Evolutionary conservation across 2,113 vertebrate genomes (phyloP).

Genomic region (Passer domesticus): DNA sequence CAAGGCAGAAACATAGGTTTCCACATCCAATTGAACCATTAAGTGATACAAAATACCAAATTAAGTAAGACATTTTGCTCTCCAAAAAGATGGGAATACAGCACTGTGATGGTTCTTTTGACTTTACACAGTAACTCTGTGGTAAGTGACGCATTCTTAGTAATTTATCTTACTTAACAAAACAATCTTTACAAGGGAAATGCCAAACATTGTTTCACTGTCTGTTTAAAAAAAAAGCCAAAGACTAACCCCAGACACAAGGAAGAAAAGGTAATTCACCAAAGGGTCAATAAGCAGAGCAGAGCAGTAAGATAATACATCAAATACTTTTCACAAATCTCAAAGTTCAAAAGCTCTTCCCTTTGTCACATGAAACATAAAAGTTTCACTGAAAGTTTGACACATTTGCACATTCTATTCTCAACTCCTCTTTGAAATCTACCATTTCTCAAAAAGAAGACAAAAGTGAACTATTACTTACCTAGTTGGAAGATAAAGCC

Average conservation of each 20-base stretch:
- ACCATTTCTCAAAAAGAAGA: background rate
- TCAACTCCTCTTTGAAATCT: background rate
- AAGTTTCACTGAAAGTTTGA: background rate
- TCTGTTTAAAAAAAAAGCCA: background rate
- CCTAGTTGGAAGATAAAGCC: conserved; percentile 98
- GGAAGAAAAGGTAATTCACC: background rate
- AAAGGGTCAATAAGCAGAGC: background rate
- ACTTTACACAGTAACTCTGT: background rate
- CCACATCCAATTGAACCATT: background rate
- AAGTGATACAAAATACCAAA: background rate
- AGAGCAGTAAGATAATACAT: background rate
- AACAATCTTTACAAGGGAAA: background rate
- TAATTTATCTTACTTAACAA: background rate
- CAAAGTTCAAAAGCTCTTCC: background rate
- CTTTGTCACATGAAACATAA: background rate
- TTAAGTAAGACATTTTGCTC: background rate
- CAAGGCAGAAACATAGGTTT: background rate
- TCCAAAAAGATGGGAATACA: background rate
- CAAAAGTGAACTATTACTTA: conserved; percentile 58
- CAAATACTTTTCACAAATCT: background rate
- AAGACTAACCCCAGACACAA: background rate
- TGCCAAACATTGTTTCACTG: background rate
- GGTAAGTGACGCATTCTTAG: background rate
- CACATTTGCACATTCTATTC: background rate
- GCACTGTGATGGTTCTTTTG: background rate